Base-by-base conservation (phyloP, 2,113 vertebrate genomes). In the Bos javanicus region DNA sequence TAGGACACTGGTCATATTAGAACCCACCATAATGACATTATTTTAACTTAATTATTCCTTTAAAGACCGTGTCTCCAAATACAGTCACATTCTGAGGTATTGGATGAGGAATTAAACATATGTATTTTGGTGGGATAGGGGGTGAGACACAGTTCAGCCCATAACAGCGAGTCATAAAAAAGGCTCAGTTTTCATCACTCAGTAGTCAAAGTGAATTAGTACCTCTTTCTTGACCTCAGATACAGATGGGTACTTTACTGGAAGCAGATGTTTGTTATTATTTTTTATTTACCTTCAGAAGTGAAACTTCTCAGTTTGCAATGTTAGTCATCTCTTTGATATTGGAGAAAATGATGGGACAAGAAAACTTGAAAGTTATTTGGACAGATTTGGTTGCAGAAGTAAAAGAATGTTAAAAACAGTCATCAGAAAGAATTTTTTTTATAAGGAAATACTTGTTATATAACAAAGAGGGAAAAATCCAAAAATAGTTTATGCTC, bases 361-460 rank as follows among this genome's bases (percentile, higher is more conserved):
- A 93, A 54, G 86, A 94, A 93, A 94, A 25, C 46, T 95, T 62
- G 78, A 88, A 94, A 93, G n/a, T 80, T 87, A 87, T 28, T 93
- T 91, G 33, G 60, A 64, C 43, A 82, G 54, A 95, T 90, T 82
- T 87, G 86, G 15, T 93, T 92, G 95, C 46, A 97, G 48, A 93
- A 94, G 85, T 87, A 82, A 87, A 90, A 91, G 48, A 88, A 92
- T 89, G 67, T 92, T 94, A 92, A 85, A 97, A 94, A 59, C 39
- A 93, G 87, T 95, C 28, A 94, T 89, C 64, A 94, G 84, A 92
- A 96, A 96, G 36, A 94, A 82, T 84, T 85, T 95, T 50, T 84
- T 84, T 93, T 71, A 62, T 43, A 85, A 83, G 85, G 71, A 92
- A 96, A 96, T 97, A 87, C 28, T 87, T 97, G 46, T 80, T 94